A percentile compares a stretch with the other conserved stretches of the same genome.
Evolutionary conservation across 1,140 invertebrate genomes (phyloP).

Genomic region (Drosophila melanogaster): DNA sequence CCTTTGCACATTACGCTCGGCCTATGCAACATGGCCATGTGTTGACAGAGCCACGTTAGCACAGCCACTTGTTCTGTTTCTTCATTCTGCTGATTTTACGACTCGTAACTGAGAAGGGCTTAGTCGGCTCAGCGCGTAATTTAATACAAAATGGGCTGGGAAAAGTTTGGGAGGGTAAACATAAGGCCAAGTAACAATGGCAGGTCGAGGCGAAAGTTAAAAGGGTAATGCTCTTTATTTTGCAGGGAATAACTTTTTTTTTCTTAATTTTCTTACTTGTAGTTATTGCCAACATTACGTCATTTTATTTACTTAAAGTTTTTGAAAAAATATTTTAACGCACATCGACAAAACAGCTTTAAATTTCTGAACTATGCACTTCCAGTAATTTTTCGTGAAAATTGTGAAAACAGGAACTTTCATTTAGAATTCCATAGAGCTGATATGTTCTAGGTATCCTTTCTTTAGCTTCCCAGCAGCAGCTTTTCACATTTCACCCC

Average conservation of each 20-base stretch:
- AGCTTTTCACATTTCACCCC: conserved; percentile 3
- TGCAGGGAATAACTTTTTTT: no score
- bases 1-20: conserved; percentile 38
- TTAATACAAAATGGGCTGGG: conserved; percentile 65
- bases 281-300: no score
- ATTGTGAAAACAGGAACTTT: background rate
- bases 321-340: background rate
- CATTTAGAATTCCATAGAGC: no score
- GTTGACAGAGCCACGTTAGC: conserved; percentile 57
- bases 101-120: conserved; percentile 67
- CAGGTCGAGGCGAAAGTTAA: background rate
- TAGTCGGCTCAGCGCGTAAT: conserved; percentile 75
- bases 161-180: conserved; percentile 21
- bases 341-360: background rate
- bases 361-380: background rate
- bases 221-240: background rate
- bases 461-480: background rate
- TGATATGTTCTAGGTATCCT: background rate
- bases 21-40: conserved; percentile 23
- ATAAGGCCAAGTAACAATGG: conserved; percentile 8
- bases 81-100: conserved; percentile 49
- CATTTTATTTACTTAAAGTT: no score
- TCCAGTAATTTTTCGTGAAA: no score
- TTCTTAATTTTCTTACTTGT: no score
- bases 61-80: conserved; percentile 7